phyloP scores from a whole-genome alignment of 64 coral and sea anemone species.

The Pachyseris speciosa region DNA sequence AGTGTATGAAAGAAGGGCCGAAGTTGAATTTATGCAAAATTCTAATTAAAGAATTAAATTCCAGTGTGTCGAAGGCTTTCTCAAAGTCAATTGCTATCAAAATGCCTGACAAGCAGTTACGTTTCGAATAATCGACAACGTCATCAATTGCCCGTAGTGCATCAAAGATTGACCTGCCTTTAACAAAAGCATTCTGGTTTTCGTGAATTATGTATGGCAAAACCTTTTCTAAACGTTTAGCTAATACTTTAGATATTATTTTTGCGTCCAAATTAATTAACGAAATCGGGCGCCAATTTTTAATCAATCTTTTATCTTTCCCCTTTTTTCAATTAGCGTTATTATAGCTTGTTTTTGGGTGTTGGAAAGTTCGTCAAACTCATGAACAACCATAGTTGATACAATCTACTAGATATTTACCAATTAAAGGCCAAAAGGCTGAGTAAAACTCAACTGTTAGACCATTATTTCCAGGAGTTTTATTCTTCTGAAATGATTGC shows the following conservation, averaged over 20 bases:
- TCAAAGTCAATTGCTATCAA: slow-evolving; percentile 37
- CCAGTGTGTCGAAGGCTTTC: slow-evolving; percentile 3
- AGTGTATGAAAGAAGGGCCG: neutral
- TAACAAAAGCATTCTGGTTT: neutral
- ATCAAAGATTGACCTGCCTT: neutral
- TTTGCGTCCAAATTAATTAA: slow-evolving; percentile 6
- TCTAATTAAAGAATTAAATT: too few species aligned
- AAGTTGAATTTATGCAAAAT: too few species aligned
- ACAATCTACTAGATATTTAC: slow-evolving; percentile 20
- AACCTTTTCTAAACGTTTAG: neutral
- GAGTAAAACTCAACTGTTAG: slow-evolving; percentile 38
- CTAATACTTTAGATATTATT: neutral
- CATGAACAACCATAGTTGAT: neutral
- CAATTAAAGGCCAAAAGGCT: slow-evolving; percentile 36
- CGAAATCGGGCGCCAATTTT: slow-evolving; percentile 5
- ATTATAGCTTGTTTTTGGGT: slow-evolving; percentile 18
- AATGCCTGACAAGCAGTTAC: neutral
- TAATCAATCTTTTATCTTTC: neutral
- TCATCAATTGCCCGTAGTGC: slow-evolving; percentile 7
- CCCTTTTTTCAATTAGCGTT: neutral
- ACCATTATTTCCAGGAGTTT: slow-evolving; percentile 39
- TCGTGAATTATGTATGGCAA: neutral
- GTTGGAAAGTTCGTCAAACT: slow-evolving; percentile 25
- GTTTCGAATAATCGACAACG: slow-evolving; percentile 1
- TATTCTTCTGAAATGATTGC: neutral